Conservation (phyloP, 2,113 vertebrate species). For the Scomber scombrus region DNA sequence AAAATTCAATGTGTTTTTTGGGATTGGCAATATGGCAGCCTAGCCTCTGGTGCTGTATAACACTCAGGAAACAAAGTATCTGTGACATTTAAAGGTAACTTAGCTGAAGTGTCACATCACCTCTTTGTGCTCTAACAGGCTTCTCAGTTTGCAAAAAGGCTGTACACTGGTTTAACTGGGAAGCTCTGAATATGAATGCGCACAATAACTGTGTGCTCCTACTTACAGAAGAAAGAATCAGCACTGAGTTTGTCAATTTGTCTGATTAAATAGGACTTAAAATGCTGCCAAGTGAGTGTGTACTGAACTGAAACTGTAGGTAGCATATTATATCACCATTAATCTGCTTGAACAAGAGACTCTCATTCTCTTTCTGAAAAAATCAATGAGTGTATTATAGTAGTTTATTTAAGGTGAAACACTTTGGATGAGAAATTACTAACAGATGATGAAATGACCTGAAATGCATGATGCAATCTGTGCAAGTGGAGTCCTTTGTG, state of each 20-base stretch:
- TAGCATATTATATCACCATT: conserved; percentile 25
- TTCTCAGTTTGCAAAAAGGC: not conserved
- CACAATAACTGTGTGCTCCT: not conserved
- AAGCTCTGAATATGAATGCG: not conserved
- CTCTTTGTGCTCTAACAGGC: not conserved
- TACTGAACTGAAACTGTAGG: conserved; percentile 37
- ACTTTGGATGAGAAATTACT: conserved; percentile 53
- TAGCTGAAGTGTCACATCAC: not conserved
- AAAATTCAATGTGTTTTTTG: not conserved
- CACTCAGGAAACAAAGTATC: not conserved
- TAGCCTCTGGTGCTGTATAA: not conserved
- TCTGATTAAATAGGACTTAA: conserved; percentile 50
- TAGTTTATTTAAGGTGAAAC: conserved; percentile 70
- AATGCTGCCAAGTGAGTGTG: conserved; percentile 32
- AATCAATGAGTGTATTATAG: conserved; percentile 47
- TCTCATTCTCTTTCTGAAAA: conserved; percentile 28
- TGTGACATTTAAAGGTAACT: not conserved
- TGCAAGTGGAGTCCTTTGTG: conserved; percentile 55
- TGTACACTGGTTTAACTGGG: conserved; percentile 1
- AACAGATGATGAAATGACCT: conserved; percentile 78
- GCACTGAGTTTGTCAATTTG: conserved; percentile 16
- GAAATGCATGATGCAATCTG: conserved; percentile 76
- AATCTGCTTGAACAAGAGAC: conserved; percentile 37
- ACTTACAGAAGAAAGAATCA: not conserved
- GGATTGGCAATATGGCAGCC: not conserved